Evolutionary conservation across 2,113 vertebrate species (phyloP).

Genomic region (Lepus timidus): DNA sequence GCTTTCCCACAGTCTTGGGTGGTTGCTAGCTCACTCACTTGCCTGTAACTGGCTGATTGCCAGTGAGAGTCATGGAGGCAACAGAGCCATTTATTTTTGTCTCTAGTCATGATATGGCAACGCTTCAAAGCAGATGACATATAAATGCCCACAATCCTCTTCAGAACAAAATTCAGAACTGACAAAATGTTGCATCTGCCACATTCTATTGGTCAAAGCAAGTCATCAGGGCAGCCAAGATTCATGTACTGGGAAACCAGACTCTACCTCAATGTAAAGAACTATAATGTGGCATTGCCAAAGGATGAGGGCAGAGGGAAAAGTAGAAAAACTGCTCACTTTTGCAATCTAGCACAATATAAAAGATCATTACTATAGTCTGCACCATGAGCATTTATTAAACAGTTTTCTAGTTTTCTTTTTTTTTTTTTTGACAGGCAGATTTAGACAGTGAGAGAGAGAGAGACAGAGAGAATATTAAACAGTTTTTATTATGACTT

Average conservation of each 20-base stretch:
- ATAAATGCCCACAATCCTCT: neutral
- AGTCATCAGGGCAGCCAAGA: neutral
- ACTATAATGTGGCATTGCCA: neutral
- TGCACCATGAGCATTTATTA: neutral
- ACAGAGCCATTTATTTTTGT: fast-evolving
- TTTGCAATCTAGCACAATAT: neutral
- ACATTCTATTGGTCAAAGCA: neutral
- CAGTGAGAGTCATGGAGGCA: neutral
- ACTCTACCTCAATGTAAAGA: neutral
- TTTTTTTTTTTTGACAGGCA: no score
- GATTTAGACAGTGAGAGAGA: no score
- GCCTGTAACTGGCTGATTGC: neutral
- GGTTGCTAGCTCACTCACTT: neutral
- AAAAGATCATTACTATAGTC: neutral
- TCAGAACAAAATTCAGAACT: neutral
- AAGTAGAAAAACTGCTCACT: neutral
- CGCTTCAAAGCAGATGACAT: neutral
- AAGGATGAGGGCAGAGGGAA: neutral
- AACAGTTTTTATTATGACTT: neutral
- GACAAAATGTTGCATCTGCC: neutral
- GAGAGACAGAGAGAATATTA: neutral
- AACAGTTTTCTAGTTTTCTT: neutral
- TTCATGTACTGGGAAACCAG: neutral
- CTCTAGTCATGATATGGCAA: neutral
- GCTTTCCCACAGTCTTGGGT: neutral